Conservation (phyloP, 2,888 invertebrate species). For the Megalurothrips usitatus region DNA sequence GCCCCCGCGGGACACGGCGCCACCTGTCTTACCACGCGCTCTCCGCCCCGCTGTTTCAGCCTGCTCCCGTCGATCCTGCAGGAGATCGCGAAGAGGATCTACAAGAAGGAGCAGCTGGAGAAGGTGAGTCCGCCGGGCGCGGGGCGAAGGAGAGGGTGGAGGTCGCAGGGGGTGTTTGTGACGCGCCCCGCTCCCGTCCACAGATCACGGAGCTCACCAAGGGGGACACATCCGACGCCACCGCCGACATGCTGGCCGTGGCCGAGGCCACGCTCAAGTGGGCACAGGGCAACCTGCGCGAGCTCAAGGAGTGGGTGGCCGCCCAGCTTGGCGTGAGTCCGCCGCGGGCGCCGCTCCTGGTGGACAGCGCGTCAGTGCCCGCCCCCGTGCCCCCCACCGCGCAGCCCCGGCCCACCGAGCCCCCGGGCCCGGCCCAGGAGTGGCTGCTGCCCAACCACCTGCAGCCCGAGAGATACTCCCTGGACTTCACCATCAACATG, state of each 20-base stretch:
- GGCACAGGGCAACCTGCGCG: neutral
- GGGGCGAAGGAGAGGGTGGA: too few species aligned
- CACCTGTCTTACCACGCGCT: neutral
- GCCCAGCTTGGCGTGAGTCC: neutral
- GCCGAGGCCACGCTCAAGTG: neutral
- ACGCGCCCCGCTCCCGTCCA: too few species aligned
- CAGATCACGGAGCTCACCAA: too few species aligned
- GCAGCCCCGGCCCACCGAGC: neutral
- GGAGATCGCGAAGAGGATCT: constrained; percentile 1
- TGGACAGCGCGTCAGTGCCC: neutral
- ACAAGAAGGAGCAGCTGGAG: neutral
- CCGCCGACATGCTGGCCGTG: neutral
- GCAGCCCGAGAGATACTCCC: neutral
- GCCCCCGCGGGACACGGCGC: neutral
- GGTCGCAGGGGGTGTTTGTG: too few species aligned
- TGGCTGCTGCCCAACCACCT: constrained; percentile 13
- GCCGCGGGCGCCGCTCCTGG: neutral
- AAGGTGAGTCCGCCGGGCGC: too few species aligned
- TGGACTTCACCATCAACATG: neutral
- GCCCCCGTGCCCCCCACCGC: neutral
- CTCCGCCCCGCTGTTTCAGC: neutral
- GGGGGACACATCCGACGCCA: neutral
- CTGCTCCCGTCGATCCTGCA: neutral
- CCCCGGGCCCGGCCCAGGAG: neutral
- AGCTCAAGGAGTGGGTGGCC: constrained; percentile 2